Evolutionary conservation across 2,797 vertebrate species (phyloP), one percentile per base, ranked within the genome.

Genomic region (Tapirus indicus): DNA sequence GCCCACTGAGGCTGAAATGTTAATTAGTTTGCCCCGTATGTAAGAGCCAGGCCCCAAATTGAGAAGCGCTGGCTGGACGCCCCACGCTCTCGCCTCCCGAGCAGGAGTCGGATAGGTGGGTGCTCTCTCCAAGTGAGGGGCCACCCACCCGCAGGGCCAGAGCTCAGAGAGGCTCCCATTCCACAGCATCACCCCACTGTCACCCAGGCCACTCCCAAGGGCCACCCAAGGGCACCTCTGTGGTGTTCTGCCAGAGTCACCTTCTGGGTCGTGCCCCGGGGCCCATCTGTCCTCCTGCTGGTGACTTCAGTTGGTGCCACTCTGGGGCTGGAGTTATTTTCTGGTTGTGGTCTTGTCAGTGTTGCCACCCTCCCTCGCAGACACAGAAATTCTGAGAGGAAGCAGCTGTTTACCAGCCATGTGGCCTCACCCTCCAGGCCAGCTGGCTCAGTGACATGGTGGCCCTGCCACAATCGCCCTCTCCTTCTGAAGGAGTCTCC

Each of bases 361-460:
- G 14, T 4, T 10, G 35, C 60, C 20, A 8, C 17, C 4, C 69
- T 29, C 35, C 14, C 71, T 9, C 11, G 11, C 25, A 83, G 69
- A 60, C 8, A 8, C 17, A 21, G 66, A 7, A 2, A 18, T 44
- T 52, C 38, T 5, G 92, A 69, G n/a, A 64, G 14, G 58, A 3
- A 44, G 71, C 0, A 0, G 2, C n/a, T 0, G 0, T 16, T 21
- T 44, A 9, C 44, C 32, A 7, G 62, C 4, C 38, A 32, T 0
- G 10, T 17, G n/a, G 74, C 21, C 29, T 38, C 4, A 2, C 9
- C 49, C 2, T 10, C 1, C 23, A 1, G 14, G 68, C 56, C 54
- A 25, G 32, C 1, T 5, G 69, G 93, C 56, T 32, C 18, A 0
- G 60, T 0, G 27, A 64, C 27, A 0, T 0, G 20, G n/a, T 2